These are phyloP conservation scores for Drosophila erecta DNA, from an alignment of 1,140 invertebrate genomes.

Conservation along the genomic window DNA sequence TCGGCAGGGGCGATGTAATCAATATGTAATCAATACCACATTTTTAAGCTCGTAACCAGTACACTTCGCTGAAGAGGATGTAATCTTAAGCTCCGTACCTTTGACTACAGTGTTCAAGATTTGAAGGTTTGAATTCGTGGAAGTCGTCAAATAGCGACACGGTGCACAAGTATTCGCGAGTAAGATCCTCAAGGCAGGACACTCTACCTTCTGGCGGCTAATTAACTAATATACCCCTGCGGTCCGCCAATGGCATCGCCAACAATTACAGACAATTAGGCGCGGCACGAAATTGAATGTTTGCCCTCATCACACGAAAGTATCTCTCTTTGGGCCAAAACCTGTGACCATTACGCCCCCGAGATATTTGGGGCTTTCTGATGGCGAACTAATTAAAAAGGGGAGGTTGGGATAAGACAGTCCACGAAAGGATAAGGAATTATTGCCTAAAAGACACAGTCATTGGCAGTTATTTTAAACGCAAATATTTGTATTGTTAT, in stretches of 20 bases:
- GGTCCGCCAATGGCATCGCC: background rate
- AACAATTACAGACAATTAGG: conserved; percentile 53
- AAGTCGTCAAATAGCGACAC: background rate
- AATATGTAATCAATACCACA: too few relatives aligned
- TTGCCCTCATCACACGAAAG: conserved; percentile 17
- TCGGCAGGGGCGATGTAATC: too few relatives aligned
- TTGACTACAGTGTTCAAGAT: too few relatives aligned
- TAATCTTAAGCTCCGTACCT: too few relatives aligned
- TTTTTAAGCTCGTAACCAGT: too few relatives aligned
- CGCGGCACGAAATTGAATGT: conserved; percentile 20
- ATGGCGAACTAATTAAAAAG: background rate
- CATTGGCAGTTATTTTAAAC: too few relatives aligned
- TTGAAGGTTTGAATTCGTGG: too few relatives aligned
- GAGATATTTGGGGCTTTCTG: background rate
- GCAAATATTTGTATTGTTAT: too few relatives aligned
- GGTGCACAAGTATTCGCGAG: too few relatives aligned
- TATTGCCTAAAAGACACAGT: too few relatives aligned
- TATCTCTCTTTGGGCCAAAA: background rate
- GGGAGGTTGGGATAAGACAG: background rate
- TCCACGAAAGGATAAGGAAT: background rate
- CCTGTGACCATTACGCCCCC: conserved; percentile 12
- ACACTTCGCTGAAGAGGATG: too few relatives aligned
- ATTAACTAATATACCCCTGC: conserved; percentile 36
- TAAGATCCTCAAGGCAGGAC: background rate
- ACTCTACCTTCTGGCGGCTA: conserved; percentile 1